Evolutionary conservation across 2,113 vertebrate genomes (phyloP), one percentile per base, ranked within the genome.

Genomic region (Trichomycterus rosablanca): DNA sequence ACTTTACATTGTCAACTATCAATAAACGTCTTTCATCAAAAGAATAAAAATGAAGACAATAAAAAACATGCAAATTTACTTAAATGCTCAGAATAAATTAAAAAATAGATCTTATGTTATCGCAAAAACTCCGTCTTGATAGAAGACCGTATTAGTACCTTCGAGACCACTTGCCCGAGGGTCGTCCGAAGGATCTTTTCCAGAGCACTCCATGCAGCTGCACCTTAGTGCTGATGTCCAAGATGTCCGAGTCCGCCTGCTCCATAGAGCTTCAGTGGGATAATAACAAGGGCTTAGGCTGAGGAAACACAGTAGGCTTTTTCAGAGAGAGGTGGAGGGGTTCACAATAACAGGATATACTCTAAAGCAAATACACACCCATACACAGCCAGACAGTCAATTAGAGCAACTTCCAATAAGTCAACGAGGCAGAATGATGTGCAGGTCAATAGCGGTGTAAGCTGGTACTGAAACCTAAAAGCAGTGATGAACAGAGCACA

Each of bases 201-300:
- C 95, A 98, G 79, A 97, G 87, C 30, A 98, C 91, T 0, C 96
- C 96, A 0, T 94, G 90, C 44, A 97, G 87, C 85, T 98, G 96
- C 85, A 98, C 96, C 80, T 97, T 97, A 78, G 93, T 97, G 86
- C 93, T 97, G 84, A 97, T 91, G 77, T 96, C 93, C 86, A 97
- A 68, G 46, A 80, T 87, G 18, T 96, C 91, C 0, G 87, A 79
- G 75, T 97, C 95, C 0, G 91, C 73, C 70, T 91, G 93, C 76
- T 98, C 96, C 91, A 97, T 92, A 73, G 91, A 94, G 0, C 87
- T 84, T 80, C 92, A 92, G 46, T 91, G 88, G 32, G 84, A 77
- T 6, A 92, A 87, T 87, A 79, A 54, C 52, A 79, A 75, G 68
- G 60, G 66, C 71, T 76, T 81, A 75, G 81, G 86, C 0, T 80